Evolutionary conservation across 2,113 vertebrate species (phyloP).

Genomic region (Channa maculata): DNA sequence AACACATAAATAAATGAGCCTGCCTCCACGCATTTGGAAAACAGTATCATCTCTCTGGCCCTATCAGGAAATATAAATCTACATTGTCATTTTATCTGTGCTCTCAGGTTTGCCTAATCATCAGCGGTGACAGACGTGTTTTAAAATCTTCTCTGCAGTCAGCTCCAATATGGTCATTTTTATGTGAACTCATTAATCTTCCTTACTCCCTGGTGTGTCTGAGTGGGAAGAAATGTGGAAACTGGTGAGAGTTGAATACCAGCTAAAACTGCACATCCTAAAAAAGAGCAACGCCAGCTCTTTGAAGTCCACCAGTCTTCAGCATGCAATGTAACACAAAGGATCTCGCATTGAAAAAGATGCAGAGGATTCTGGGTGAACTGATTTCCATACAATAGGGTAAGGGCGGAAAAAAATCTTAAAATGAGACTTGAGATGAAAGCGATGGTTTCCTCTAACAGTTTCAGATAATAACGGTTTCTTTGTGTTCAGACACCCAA

Average conservation of each 20-base stretch:
- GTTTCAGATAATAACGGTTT: slow-evolving; percentile 19
- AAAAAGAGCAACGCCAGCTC: slow-evolving; percentile 42
- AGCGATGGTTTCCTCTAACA: slow-evolving; percentile 23
- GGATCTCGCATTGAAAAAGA: slow-evolving; percentile 39
- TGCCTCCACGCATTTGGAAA: slow-evolving; percentile 27
- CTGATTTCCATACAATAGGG: slow-evolving; percentile 48
- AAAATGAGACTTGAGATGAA: slow-evolving; percentile 58
- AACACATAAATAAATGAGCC: slow-evolving; percentile 22
- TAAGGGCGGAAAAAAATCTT: slow-evolving; percentile 10
- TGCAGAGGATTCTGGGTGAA: slow-evolving; percentile 26
- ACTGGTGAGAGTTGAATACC: slow-evolving; percentile 27
- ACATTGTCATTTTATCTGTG: slow-evolving; percentile 18
- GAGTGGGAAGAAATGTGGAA: slow-evolving; percentile 33
- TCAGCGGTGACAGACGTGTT: slow-evolving; percentile 34
- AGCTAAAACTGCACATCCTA: slow-evolving; percentile 37
- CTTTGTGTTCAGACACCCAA: slow-evolving; percentile 42
- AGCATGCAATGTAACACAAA: slow-evolving; percentile 17
- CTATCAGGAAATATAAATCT: slow-evolving; percentile 44
- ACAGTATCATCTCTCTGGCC: slow-evolving; percentile 20
- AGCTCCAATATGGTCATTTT: slow-evolving; percentile 16
- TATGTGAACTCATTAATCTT: slow-evolving; percentile 51
- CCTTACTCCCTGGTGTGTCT: slow-evolving; percentile 21
- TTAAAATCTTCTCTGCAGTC: slow-evolving; percentile 24
- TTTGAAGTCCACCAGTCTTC: slow-evolving; percentile 53
- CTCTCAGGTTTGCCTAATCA: slow-evolving; percentile 25